Evolutionary conservation across 2,888 invertebrate genomes (phyloP), one percentile per base, ranked within the genome.

Genomic region (Prosopocoilus inquinatus): DNA sequence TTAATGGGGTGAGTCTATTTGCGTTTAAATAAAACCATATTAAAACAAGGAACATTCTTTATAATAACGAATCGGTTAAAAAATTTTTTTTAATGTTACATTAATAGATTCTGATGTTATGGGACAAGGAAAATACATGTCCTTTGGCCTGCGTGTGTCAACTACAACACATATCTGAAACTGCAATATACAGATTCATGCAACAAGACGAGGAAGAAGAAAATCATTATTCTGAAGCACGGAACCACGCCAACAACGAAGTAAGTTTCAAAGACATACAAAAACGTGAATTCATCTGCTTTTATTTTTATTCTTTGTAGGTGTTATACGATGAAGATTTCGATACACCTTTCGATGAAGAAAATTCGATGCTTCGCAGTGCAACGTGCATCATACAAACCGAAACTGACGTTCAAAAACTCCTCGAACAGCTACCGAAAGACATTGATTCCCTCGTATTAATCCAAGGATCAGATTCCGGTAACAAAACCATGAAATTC

Each of bases 391-490:
- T 83, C 35, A 67, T 83, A 44, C 81, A 81, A 70, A 75, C 76
- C 3, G 77, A 79, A 57, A 75, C 72, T 7, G 73, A 80, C 44
- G 70, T 78, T 0, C 61, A 71, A 46, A 69, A 75, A 4, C 67
- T 82, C 11, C 65, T 82, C 47, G 67, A 74, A 44, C 66, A 69
- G 7, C 61, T 84, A 39, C 81, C 83, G 3, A 71, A 75, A 43
- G 80, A 82, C 66, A 70, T 81, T 11, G 79, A 83, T 69, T 80
- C 81, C 3, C 68, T 86, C 50, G 82, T 82, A 1, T 68, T 86
- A 35, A 75, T 86, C 8, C 84, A 85, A 67, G 81, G 81, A 11
- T 77, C 77, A n/a, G 76, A 78, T 59, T 76, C 78, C 1, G 79
- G 76, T n/a, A 75, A 77, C 58, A 75, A 80, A 57, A 72, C 75